A percentile compares a stretch with the other conserved stretches of the same genome.
These are phyloP conservation scores for Gallinago paraguaiae DNA, from an alignment of 2,113 vertebrate species.

Conservation along the genomic window DNA sequence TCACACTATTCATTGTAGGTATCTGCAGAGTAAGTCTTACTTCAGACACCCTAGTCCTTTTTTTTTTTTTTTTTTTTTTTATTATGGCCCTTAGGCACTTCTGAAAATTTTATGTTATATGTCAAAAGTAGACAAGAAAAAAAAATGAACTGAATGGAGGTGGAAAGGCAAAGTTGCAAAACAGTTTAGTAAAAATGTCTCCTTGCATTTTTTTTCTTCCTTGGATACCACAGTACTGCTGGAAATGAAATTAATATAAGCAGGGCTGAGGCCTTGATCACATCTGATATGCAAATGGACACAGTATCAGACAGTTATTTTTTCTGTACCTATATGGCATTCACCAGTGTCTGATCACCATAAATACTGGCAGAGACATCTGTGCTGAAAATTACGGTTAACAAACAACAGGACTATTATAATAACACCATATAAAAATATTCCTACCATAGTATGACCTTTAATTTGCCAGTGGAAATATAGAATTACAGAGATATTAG, in stretches of 20 bases:
- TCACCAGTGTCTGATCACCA: not conserved
- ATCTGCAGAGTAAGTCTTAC: not conserved
- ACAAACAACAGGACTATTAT: not conserved
- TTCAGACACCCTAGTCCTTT: not conserved
- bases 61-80: not conserved
- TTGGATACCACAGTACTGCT: not conserved
- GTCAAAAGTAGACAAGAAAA: not conserved
- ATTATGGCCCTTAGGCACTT: not conserved
- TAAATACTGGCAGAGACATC: not conserved
- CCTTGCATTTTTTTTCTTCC: not conserved
- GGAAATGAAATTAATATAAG: not conserved
- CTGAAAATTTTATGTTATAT: slow-evolving; percentile 16
- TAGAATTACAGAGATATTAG: not conserved
- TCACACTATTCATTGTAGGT: not conserved
- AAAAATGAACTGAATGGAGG: not conserved
- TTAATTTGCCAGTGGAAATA: not conserved
- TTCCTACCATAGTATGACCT: not conserved
- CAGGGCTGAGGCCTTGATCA: not conserved
- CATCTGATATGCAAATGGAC: not conserved
- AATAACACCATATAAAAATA: not conserved
- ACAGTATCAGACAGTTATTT: not conserved
- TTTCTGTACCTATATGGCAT: not conserved
- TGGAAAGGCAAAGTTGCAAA: not conserved
- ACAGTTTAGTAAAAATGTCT: not conserved
- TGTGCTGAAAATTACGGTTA: not conserved